Conservation (phyloP, 2,797 vertebrate genomes). For the Phyllotis vaccarum region DNA sequence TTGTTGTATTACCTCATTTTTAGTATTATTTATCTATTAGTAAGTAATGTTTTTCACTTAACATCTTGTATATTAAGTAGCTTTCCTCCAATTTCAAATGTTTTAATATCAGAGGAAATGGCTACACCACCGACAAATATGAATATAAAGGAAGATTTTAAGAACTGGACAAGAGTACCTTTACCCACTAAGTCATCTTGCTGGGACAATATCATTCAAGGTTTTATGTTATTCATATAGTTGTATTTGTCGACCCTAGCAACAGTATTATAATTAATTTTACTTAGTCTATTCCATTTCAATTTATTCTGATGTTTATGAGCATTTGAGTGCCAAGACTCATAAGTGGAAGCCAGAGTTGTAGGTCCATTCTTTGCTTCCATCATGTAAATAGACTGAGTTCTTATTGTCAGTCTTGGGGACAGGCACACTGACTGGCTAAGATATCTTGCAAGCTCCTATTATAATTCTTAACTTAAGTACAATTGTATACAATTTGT, state of each 20-base stretch:
- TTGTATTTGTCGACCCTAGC: not conserved
- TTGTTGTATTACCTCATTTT: not conserved
- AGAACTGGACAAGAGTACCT: not conserved
- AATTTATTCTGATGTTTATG: not conserved
- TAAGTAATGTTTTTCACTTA: not conserved
- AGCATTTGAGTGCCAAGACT: too few species aligned
- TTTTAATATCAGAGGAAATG: not conserved
- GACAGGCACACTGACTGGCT: not conserved
- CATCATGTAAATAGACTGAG: not conserved
- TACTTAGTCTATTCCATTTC: not conserved
- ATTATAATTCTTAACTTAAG: not conserved
- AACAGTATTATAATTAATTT: not conserved
- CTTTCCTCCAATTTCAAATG: not conserved
- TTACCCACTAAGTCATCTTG: not conserved
- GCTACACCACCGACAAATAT: not conserved
- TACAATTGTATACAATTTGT: not conserved
- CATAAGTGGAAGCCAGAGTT: not conserved
- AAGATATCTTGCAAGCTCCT: not conserved
- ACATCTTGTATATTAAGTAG: not conserved
- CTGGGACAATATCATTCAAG: not conserved
- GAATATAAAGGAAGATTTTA: not conserved
- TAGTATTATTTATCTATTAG: not conserved
- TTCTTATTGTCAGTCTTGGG: not conserved
- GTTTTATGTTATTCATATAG: not conserved
- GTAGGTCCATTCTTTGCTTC: not conserved